These are phyloP conservation scores for Acanthaster planci DNA, from an alignment of 35 echinoderm and acorn worm genomes.

Conservation along the genomic window DNA sequence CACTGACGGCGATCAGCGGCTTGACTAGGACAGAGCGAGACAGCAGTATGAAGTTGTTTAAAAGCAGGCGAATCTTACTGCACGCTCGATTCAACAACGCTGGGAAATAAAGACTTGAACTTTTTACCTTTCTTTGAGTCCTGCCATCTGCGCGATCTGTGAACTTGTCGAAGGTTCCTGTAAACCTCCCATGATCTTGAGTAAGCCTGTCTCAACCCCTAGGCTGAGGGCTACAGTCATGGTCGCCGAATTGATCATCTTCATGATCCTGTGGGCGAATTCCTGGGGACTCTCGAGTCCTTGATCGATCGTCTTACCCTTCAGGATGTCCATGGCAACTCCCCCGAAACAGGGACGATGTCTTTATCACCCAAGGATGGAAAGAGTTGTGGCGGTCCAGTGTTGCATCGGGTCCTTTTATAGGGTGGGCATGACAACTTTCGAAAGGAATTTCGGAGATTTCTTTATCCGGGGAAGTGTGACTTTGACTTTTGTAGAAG, in stretches of 20 bases:
- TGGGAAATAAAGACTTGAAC: no score
- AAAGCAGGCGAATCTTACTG: no score
- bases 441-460: not conserved
- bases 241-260: constrained; percentile 68
- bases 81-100: no score
- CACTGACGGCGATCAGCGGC: no score
- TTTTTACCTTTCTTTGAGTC: constrained; percentile 92
- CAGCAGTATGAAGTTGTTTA: no score
- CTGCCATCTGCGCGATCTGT: constrained; percentile 74
- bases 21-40: no score
- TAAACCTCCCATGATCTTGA: constrained; percentile 56
- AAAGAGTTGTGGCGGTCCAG: not conserved
- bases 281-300: constrained; percentile 61
- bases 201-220: constrained; percentile 71
- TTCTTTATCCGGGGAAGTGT: not conserved
- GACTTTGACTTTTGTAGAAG: constrained; percentile 6
- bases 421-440: not conserved
- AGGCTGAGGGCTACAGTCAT: constrained; percentile 74
- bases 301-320: constrained; percentile 34
- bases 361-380: no score
- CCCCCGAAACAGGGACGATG: not conserved
- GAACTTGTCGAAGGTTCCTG: constrained; percentile 66
- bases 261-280: constrained; percentile 87
- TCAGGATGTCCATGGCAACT: constrained; percentile 35
- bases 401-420: constrained; percentile 2